Conservation (phyloP, 2,113 vertebrate genomes). For the Ranitomeya imitator region DNA sequence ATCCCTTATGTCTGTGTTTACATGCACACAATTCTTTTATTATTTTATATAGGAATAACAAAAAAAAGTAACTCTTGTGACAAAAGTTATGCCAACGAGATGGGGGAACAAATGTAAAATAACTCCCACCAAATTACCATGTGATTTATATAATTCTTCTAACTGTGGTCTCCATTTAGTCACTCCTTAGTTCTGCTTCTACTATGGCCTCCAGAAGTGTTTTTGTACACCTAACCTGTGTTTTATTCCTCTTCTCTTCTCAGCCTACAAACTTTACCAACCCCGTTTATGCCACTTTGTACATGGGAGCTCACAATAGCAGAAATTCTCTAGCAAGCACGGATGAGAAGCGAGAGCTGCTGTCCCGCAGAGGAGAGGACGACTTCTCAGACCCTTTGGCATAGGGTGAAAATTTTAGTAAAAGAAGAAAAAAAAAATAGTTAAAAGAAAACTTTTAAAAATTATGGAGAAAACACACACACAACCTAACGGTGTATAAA, state of each 20-base stretch:
- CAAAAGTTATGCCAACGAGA: no score
- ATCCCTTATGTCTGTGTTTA: no score
- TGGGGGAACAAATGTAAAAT: no score
- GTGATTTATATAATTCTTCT: no score
- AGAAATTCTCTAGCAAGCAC: slow-evolving; percentile 95
- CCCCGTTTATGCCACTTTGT: slow-evolving; percentile 95
- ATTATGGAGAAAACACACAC: slow-evolving; percentile 69
- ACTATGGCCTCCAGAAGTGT: not conserved
- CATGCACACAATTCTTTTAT: no score
- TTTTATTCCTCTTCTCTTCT: slow-evolving; percentile 1
- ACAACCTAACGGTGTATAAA: slow-evolving; percentile 82
- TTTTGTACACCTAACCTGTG: not conserved
- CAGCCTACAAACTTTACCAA: slow-evolving; percentile 99
- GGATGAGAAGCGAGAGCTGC: slow-evolving; percentile 94
- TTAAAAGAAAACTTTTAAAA: slow-evolving; percentile 48
- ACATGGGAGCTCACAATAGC: slow-evolving; percentile 96
- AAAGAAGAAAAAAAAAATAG: slow-evolving; percentile 61
- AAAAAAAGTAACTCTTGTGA: no score
- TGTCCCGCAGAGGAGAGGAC: slow-evolving; percentile 84
- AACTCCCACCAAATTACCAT: no score
- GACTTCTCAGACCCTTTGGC: slow-evolving; percentile 91
- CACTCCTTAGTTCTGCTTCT: no score
- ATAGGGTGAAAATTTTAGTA: slow-evolving; percentile 69
- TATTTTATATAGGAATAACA: no score
- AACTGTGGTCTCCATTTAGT: not conserved